Evolutionary conservation across 2,888 invertebrate genomes (phyloP).

Genomic region (Griposia aprilina): DNA sequence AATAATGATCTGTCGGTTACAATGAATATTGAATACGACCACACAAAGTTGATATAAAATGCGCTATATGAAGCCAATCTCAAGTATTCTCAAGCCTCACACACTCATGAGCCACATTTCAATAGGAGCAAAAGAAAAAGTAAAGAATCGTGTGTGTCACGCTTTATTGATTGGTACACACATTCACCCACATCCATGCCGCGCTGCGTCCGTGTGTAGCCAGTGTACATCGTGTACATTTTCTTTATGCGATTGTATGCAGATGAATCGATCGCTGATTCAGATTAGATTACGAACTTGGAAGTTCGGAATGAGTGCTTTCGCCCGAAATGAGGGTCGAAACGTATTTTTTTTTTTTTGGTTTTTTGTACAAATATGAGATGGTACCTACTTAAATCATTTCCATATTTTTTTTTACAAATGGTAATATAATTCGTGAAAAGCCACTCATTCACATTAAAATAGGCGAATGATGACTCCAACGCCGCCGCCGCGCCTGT

Average conservation of each 20-base stretch:
- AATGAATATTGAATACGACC: background rate
- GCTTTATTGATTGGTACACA: constrained; percentile 74
- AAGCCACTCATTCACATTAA: background rate
- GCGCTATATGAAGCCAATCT: constrained; percentile 16
- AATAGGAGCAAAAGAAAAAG: constrained; percentile 80
- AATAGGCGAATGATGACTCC: background rate
- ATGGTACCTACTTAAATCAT: too few species aligned
- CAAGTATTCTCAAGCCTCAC: constrained; percentile 12
- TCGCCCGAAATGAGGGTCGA: background rate
- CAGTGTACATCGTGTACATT: constrained; percentile 13
- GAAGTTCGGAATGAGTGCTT: constrained; percentile 32
- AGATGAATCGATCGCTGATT: constrained; percentile 51
- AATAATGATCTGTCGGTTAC: background rate
- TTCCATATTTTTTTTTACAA: too few species aligned
- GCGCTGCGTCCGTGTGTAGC: constrained; percentile 37
- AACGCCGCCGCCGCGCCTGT: background rate
- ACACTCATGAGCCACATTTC: constrained; percentile 49
- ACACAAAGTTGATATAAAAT: constrained; percentile 16
- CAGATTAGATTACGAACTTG: constrained; percentile 47
- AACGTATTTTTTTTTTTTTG: background rate
- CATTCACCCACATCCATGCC: constrained; percentile 72
- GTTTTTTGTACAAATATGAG: background rate
- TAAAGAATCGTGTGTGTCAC: constrained; percentile 68
- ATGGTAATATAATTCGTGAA: background rate
- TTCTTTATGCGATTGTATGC: constrained; percentile 55